Conservation (phyloP, 2,113 vertebrate species). For the Asarcornis scutulata region DNA sequence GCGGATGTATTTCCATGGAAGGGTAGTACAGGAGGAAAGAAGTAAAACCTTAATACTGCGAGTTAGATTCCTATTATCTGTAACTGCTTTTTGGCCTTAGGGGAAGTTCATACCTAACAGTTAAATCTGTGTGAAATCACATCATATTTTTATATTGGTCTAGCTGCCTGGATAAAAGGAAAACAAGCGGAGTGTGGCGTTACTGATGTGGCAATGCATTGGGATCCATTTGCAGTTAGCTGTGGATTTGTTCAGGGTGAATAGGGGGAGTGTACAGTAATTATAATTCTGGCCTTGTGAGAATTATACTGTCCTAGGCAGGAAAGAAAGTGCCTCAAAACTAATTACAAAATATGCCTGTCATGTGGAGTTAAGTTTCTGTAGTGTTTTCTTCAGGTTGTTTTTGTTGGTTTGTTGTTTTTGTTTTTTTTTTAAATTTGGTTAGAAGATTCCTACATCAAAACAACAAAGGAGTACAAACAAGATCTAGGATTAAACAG, state of each 20-base stretch:
- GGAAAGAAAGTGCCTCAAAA: background rate
- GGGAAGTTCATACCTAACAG: slow-evolving; percentile 33
- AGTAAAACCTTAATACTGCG: slow-evolving; percentile 39
- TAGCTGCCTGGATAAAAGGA: background rate
- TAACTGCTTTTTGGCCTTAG: slow-evolving; percentile 39
- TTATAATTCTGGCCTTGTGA: background rate
- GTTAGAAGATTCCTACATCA: background rate
- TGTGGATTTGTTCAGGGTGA: background rate
- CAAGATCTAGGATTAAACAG: slow-evolving; percentile 6
- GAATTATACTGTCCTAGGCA: background rate
- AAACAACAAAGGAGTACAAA: background rate
- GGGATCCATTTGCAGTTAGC: background rate
- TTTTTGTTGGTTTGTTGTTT: too few species aligned
- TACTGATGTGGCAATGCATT: background rate
- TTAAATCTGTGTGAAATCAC: slow-evolving; percentile 15
- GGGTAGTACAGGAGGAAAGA: background rate
- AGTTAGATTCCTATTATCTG: slow-evolving; percentile 48
- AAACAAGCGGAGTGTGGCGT: background rate
- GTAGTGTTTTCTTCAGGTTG: background rate
- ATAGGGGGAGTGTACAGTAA: background rate
- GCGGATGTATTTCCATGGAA: slow-evolving; percentile 33
- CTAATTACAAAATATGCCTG: background rate
- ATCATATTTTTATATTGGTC: background rate
- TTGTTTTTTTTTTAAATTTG: too few species aligned
- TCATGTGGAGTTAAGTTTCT: background rate